phyloP scores from a whole-genome alignment of 2,113 vertebrate species.

The Zapus hudsonius region DNA sequence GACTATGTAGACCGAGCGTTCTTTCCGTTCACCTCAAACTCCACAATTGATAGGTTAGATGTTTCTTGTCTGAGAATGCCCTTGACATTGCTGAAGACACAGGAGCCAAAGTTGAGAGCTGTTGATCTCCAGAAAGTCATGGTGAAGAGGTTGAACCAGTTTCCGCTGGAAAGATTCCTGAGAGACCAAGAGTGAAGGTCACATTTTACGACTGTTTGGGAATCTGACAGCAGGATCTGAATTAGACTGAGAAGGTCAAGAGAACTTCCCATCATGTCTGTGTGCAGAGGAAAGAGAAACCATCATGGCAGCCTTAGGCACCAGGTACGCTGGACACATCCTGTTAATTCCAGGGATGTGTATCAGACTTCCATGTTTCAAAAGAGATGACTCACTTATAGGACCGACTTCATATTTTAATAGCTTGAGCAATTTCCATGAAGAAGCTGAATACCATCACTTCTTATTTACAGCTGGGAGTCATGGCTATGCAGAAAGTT shows the following conservation, averaged over 20 bases:
- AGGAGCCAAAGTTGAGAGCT: not conserved
- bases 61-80: not conserved
- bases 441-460: not conserved
- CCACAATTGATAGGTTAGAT: not conserved
- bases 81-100: not conserved
- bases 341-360: conserved; percentile 28
- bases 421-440: not conserved
- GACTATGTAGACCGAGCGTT: not conserved
- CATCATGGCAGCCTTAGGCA: not conserved
- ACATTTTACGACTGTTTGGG: conserved; percentile 54
- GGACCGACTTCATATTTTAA: conserved; percentile 35
- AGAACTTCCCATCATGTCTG: not conserved
- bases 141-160: not conserved
- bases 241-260: conserved; percentile 55
- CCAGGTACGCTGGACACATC: not conserved
- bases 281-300: not conserved
- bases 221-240: conserved; percentile 61
- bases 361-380: not conserved
- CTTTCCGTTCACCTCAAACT: not conserved
- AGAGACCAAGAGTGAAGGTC: conserved; percentile 44
- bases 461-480: not conserved
- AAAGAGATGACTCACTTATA: not conserved
- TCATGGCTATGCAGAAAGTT: not conserved
- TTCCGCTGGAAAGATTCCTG: conserved; percentile 34
- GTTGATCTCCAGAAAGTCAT: not conserved